Evolutionary conservation across 2,113 vertebrate species (phyloP).

Genomic region (Hyperopisus bebe): DNA sequence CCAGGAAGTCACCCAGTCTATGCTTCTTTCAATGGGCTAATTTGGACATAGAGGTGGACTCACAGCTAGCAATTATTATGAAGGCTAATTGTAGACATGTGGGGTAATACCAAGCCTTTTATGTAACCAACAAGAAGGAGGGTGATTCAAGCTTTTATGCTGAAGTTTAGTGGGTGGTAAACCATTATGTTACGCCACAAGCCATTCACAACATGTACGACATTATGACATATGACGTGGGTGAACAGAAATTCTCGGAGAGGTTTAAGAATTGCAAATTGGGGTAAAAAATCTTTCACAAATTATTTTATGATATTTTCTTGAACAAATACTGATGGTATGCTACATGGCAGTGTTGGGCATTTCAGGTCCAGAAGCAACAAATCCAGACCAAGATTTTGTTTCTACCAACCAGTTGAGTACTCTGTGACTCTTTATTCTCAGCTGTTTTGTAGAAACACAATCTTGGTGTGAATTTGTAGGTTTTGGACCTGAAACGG

Average conservation of each 20-base stretch:
- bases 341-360: background rate
- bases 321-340: background rate
- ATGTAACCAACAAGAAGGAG: constrained; percentile 19
- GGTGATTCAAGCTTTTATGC: constrained; percentile 37
- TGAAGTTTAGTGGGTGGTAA: constrained; percentile 31
- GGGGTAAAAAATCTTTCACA: background rate
- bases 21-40: background rate
- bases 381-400: background rate
- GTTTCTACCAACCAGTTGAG: too few species aligned
- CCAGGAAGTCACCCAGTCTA: background rate
- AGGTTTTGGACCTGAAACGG: background rate
- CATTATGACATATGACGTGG: background rate
- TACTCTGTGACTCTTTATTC: background rate
- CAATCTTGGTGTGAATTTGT: background rate
- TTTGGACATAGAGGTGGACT: constrained; percentile 24
- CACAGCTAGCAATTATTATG: constrained; percentile 25
- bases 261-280: background rate
- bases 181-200: constrained; percentile 24
- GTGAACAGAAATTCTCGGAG: background rate
- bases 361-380: background rate
- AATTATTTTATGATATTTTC: background rate
- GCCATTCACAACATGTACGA: background rate
- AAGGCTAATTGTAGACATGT: constrained; percentile 41
- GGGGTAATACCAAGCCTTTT: constrained; percentile 36
- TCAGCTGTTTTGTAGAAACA: background rate